These are phyloP conservation scores for Apodemia mormo DNA, from an alignment of 2,888 invertebrate genomes.

Conservation along the genomic window DNA sequence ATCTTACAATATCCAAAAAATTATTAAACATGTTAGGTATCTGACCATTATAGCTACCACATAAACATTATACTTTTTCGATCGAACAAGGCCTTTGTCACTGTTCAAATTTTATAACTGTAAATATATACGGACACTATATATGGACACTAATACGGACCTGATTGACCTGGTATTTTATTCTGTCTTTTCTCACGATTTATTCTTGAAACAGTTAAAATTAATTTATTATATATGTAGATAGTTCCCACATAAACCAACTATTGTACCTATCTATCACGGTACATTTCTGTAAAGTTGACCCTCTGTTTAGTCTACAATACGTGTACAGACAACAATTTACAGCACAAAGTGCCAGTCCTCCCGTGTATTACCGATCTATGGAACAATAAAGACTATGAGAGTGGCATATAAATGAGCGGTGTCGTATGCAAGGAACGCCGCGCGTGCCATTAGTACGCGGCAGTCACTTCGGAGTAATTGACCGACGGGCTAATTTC, in stretches of 20 bases:
- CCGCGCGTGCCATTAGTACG: constrained; percentile 74
- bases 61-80: no score
- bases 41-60: no score
- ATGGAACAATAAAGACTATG: constrained; percentile 79
- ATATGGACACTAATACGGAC: no score
- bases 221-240: no score
- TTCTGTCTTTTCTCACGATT: no score
- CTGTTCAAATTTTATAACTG: no score
- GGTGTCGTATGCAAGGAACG: constrained; percentile 70
- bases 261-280: not conserved
- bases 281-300: not conserved
- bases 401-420: constrained; percentile 74
- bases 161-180: no score
- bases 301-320: constrained; percentile 63
- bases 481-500: constrained; percentile 79
- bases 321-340: constrained; percentile 79
- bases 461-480: constrained; percentile 72
- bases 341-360: constrained; percentile 80
- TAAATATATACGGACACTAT: no score
- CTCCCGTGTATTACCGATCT: constrained; percentile 80
- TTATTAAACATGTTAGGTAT: no score
- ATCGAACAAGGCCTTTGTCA: no score
- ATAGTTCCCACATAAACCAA: not conserved
- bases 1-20: no score
- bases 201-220: no score